Evolutionary conservation across 2,797 vertebrate species (phyloP).

Genomic region (Halcyon chelicuti): DNA sequence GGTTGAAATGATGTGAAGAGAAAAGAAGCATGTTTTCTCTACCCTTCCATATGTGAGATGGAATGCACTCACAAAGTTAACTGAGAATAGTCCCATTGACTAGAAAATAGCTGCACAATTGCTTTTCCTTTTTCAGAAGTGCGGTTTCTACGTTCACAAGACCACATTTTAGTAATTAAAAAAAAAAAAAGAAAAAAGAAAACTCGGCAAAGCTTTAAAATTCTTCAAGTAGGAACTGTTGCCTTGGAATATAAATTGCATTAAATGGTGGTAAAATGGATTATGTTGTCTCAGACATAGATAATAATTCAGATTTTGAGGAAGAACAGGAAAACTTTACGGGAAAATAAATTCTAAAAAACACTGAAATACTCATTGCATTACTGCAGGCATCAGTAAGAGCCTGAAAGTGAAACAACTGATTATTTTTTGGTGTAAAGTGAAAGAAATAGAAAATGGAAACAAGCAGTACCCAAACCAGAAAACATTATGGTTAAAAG

Average conservation of each 20-base stretch:
- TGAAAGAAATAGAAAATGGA: neutral
- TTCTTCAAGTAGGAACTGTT: neutral
- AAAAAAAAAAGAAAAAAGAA: neutral
- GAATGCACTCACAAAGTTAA: neutral
- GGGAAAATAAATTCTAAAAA: neutral
- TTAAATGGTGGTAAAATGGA: neutral
- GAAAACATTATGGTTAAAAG: neutral
- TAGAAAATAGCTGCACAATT: neutral
- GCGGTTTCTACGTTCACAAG: neutral
- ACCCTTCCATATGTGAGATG: neutral
- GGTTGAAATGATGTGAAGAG: neutral
- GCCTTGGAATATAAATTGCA: neutral
- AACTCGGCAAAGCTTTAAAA: neutral
- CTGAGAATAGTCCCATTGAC: neutral
- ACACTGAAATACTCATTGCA: neutral
- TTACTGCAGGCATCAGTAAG: neutral
- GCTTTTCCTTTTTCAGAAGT: neutral
- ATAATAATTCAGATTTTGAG: neutral
- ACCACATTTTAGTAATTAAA: neutral
- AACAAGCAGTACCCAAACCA: neutral
- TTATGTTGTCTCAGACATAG: neutral
- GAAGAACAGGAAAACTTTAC: neutral
- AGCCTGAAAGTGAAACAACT: neutral
- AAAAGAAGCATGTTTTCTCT: neutral
- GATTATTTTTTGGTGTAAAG: neutral